Evolutionary conservation across 2,113 vertebrate genomes (phyloP).

Genomic region (Salvelinus sp.): DNA sequence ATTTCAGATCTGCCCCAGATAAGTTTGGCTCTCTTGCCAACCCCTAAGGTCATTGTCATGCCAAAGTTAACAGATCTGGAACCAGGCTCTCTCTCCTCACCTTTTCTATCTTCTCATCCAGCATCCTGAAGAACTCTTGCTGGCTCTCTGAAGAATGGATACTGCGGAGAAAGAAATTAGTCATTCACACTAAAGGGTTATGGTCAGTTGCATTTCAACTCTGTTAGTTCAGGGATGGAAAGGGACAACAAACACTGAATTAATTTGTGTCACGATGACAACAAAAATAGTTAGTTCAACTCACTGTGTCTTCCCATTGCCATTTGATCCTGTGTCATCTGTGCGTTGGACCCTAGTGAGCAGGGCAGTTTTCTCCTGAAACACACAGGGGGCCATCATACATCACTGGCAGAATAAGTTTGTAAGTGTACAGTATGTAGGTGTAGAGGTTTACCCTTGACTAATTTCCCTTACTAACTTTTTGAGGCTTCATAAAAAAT

Average conservation of each 20-base stretch:
- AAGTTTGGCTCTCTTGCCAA: no score
- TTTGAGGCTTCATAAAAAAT: no score
- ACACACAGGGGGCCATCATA: neutral
- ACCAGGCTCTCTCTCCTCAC: conserved; percentile 66
- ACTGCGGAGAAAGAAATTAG: conserved; percentile 71
- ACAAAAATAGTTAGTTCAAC: conserved; percentile 22
- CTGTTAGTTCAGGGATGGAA: neutral
- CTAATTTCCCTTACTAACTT: no score
- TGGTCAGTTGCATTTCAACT: neutral
- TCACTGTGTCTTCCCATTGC: conserved; percentile 71
- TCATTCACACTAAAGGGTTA: no score
- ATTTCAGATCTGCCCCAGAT: no score
- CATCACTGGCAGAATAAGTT: no score
- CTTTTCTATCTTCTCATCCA: conserved; percentile 99
- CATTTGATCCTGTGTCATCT: conserved; percentile 66
- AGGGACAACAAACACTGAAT: neutral
- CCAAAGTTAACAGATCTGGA: no score
- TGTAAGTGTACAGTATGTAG: no score
- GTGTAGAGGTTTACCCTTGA: no score
- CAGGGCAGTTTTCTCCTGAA: conserved; percentile 75
- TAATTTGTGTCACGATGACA: neutral
- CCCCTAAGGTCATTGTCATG: no score
- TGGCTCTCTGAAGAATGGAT: conserved; percentile 99
- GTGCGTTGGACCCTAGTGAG: conserved; percentile 72
- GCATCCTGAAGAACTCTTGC: conserved; percentile 98